Evolutionary conservation across 2,113 vertebrate genomes (phyloP).

Genomic region (Lagopus leucura): DNA sequence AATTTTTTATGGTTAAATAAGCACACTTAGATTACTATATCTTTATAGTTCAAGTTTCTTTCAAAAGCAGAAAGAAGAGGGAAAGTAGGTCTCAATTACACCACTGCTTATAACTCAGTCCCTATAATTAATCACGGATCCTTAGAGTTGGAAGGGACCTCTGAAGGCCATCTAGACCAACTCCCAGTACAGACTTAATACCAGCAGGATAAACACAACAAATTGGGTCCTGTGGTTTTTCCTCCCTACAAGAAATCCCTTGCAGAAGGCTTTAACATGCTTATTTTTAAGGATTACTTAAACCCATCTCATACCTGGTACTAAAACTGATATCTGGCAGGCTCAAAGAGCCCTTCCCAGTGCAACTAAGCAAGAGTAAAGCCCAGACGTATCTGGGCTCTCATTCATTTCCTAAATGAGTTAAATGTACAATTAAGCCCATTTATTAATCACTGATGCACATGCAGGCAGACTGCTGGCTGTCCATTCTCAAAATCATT

Average conservation of each 20-base stretch:
- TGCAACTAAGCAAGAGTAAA: not conserved
- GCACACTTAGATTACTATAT: not conserved
- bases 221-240: not conserved
- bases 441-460: not conserved
- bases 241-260: not conserved
- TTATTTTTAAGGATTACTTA: conserved; percentile 28
- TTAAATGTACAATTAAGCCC: not conserved
- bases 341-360: conserved; percentile 29
- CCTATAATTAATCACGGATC: not conserved
- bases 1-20: not conserved
- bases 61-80: not conserved
- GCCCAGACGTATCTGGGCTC: not conserved
- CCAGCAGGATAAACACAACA: not conserved
- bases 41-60: not conserved
- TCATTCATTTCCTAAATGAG: not conserved
- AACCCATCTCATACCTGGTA: conserved; percentile 16
- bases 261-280: not conserved
- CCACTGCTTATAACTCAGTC: not conserved
- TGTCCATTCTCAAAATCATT: not conserved
- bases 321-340: conserved; percentile 26
- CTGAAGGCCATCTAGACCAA: too few relatives aligned
- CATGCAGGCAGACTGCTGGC: not conserved
- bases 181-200: not conserved
- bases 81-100: not conserved
- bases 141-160: too few relatives aligned